These are phyloP conservation scores for Eurytoma adleriae DNA, from an alignment of 2,888 invertebrate genomes.

Conservation along the genomic window DNA sequence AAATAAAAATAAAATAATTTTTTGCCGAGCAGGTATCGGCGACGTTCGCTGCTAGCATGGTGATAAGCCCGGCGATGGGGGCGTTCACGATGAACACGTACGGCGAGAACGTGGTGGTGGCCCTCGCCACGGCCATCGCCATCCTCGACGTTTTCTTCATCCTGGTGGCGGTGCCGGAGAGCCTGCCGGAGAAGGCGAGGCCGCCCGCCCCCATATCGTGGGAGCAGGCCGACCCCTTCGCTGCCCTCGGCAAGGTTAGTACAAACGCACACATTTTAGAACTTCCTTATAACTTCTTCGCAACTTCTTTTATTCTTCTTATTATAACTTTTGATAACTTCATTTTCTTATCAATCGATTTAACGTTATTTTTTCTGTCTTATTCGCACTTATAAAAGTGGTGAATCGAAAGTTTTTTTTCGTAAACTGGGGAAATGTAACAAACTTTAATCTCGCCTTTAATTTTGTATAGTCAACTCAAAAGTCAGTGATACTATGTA, in stretches of 20 bases:
- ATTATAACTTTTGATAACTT: too few species aligned
- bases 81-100: constrained; percentile 91
- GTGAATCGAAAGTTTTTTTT: too few species aligned
- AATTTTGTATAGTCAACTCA: too few species aligned
- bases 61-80: constrained; percentile 98
- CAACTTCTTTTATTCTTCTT: too few species aligned
- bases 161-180: constrained; percentile 98
- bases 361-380: constrained; percentile 6
- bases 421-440: too few species aligned
- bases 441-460: too few species aligned
- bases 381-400: too few species aligned
- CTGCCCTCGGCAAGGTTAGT: constrained; percentile 78
- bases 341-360: neutral
- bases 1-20: constrained; percentile 5
- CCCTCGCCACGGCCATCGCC: constrained; percentile 96
- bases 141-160: constrained; percentile 98
- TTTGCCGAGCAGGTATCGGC: constrained; percentile 85
- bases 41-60: constrained; percentile 99
- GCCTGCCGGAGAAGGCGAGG: constrained; percentile 94
- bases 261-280: constrained; percentile 1
- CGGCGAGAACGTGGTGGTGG: constrained; percentile 85
- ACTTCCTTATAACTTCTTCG: too few species aligned
- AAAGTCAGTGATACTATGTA: too few species aligned
- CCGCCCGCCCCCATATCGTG: constrained; percentile 90
- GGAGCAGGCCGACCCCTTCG: constrained; percentile 99